Conservation (phyloP, 2,888 invertebrate genomes). For the Eurytoma adleriae region DNA sequence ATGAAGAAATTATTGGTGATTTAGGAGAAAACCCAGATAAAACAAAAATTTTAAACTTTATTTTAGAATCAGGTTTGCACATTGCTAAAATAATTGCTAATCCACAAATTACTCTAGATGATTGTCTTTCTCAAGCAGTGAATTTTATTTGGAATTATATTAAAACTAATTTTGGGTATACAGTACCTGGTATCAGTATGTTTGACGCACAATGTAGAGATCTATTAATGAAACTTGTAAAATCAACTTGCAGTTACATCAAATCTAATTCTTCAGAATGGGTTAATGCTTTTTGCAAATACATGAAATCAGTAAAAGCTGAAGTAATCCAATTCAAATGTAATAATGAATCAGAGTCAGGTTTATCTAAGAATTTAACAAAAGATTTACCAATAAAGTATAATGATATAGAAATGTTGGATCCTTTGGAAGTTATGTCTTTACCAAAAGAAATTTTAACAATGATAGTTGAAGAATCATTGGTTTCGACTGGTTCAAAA, state of each 20-base stretch:
- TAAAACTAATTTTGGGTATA: constrained; percentile 29
- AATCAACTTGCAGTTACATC: constrained; percentile 16
- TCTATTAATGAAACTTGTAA: background rate
- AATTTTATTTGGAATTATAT: constrained; percentile 44
- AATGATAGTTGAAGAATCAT: constrained; percentile 23
- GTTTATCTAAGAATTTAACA: background rate
- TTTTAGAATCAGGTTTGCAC: constrained; percentile 24
- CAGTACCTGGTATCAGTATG: constrained; percentile 7
- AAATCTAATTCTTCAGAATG: constrained; percentile 35
- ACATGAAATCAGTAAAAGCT: background rate
- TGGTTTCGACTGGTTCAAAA: constrained; percentile 40
- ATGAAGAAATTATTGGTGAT: constrained; percentile 28
- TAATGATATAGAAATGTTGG: constrained; percentile 35
- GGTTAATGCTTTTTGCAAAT: constrained; percentile 25
- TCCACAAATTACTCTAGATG: constrained; percentile 12
- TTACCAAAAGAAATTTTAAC: constrained; percentile 35
- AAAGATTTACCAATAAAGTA: background rate
- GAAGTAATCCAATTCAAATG: too few species aligned
- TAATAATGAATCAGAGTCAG: background rate
- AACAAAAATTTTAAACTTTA: constrained; percentile 18
- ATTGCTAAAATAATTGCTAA: background rate
- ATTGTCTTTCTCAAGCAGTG: constrained; percentile 19
- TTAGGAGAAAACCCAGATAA: constrained; percentile 28
- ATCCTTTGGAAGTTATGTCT: constrained; percentile 41
- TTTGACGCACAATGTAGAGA: constrained; percentile 3